Evolutionary conservation across 2,888 invertebrate genomes (phyloP).

Genomic region (Trachelus troglodyta): DNA sequence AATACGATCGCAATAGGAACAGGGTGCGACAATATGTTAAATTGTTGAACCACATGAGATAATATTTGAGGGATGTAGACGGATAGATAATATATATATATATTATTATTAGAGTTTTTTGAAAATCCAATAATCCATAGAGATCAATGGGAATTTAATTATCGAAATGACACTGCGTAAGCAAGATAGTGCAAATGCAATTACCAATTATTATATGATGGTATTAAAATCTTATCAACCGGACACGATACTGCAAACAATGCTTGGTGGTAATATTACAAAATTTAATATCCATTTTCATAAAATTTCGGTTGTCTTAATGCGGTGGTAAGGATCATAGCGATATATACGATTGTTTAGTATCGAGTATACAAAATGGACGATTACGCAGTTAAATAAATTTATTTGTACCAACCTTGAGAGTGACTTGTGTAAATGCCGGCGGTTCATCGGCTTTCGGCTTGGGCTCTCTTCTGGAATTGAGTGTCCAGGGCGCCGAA

Average conservation of each 20-base stretch:
- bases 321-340: not conserved
- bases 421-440: conserved; percentile 61
- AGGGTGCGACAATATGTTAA: not conserved
- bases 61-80: not conserved
- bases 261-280: not conserved
- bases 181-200: not conserved
- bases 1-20: not conserved
- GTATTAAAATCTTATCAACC: not conserved
- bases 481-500: conserved; percentile 74
- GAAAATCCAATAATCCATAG: not conserved
- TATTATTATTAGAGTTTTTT: not conserved
- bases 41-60: not conserved
- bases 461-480: conserved; percentile 61
- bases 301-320: not conserved
- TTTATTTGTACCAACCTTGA: conserved; percentile 50
- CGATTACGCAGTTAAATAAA: not conserved
- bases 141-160: not conserved
- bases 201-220: not conserved
- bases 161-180: not conserved
- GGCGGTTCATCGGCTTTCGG: conserved; percentile 56
- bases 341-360: not conserved
- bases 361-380: not conserved
- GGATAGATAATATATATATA: not conserved
- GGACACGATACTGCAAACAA: not conserved
- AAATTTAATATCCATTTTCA: not conserved